phyloP scores from a whole-genome alignment of 2,888 invertebrate species.

The Lasioglossum morio region DNA sequence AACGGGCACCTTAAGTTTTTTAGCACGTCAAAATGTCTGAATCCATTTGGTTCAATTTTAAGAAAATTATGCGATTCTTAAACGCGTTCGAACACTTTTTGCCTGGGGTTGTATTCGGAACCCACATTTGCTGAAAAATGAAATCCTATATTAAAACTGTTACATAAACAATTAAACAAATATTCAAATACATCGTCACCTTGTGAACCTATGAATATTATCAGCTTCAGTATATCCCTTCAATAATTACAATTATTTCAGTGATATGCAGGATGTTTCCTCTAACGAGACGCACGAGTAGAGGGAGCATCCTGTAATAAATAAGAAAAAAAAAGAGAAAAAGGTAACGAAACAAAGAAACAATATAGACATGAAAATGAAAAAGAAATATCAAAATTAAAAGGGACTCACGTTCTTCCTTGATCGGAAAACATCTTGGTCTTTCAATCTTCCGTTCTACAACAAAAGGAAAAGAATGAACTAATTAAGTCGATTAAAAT shows the following conservation, averaged over 20 bases:
- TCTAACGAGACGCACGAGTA: no score
- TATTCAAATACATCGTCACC: background rate
- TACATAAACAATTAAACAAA: background rate
- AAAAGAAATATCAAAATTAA: constrained; percentile 65
- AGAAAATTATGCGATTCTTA: no score
- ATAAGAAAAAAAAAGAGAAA: background rate
- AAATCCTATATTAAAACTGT: background rate
- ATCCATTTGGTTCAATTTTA: no score
- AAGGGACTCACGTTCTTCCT: constrained; percentile 79
- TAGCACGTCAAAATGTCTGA: no score
- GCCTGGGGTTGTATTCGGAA: background rate
- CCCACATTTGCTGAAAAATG: background rate
- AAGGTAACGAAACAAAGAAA: background rate
- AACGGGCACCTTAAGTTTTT: no score
- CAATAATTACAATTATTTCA: background rate
- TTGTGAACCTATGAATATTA: background rate
- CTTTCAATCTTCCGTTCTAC: constrained; percentile 76
- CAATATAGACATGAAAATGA: background rate
- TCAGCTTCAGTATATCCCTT: background rate
- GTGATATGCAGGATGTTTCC: background rate
- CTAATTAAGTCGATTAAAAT: constrained; percentile 57
- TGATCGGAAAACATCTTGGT: constrained; percentile 75
- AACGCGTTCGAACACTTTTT: no score
- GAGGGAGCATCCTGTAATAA: no score
- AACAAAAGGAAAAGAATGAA: constrained; percentile 76